Evolutionary conservation across 2,888 invertebrate genomes (phyloP).

Genomic region (Carabus problematicus): DNA sequence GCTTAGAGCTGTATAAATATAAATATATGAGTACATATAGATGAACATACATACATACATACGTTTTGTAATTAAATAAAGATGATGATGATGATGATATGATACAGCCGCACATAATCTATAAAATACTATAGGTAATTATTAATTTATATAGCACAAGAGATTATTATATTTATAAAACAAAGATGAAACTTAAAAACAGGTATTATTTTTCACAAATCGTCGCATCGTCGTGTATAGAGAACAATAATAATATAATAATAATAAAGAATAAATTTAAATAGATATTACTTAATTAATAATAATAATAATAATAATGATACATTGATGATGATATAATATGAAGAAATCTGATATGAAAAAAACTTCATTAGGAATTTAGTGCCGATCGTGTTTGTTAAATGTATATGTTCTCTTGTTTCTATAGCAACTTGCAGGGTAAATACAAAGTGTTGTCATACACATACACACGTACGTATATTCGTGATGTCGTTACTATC

Average conservation of each 20-base stretch:
- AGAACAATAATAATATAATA: conserved; percentile 42
- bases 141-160: conserved; percentile 39
- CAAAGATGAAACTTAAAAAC: conserved; percentile 10
- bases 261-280: no score
- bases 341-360: no score
- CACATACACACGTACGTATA: no score
- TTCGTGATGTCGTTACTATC: conserved; percentile 30
- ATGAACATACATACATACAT: no score
- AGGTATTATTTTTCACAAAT: conserved; percentile 41
- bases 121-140: conserved; percentile 34
- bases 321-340: conserved; percentile 27
- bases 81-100: conserved; percentile 31
- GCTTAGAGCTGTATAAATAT: conserved; percentile 41
- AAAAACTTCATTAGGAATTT: no score
- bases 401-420: conserved; percentile 33
- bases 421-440: conserved; percentile 55
- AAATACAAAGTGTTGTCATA: no score
- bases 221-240: conserved; percentile 28
- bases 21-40: no score
- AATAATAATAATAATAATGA: conserved; percentile 11
- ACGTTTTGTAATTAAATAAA: no score
- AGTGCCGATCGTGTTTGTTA: conserved; percentile 22
- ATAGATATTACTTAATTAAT: no score
- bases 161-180: conserved; percentile 41
- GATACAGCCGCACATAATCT: conserved; percentile 37